Percentiles rank a stretch among this genome's conserved stretches.
Conservation (phyloP, 2,888 invertebrate genomes). For the Bombylius discolor region DNA sequence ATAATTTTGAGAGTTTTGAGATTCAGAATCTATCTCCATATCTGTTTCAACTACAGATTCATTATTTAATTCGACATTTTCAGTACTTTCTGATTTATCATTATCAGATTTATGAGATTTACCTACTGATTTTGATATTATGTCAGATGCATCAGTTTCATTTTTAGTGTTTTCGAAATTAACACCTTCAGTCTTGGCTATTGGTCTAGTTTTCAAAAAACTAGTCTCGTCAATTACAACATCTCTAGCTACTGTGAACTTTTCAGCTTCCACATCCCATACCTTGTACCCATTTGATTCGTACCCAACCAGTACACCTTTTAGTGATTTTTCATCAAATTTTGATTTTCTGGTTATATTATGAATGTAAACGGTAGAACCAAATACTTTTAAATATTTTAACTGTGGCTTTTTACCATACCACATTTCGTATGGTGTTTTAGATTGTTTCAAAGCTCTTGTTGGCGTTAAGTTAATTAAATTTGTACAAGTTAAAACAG, state of each 20-base stretch:
- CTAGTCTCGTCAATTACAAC: constrained; percentile 25
- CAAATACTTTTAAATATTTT: constrained; percentile 24
- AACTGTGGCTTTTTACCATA: constrained; percentile 25
- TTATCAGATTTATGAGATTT: not conserved
- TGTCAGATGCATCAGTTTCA: constrained; percentile 1
- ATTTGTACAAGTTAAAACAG: constrained; percentile 26
- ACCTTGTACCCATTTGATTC: constrained; percentile 27
- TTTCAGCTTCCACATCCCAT: constrained; percentile 21
- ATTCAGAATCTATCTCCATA: not conserved
- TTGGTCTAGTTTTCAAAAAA: constrained; percentile 15
- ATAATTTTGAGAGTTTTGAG: not conserved
- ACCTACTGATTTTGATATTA: constrained; percentile 1
- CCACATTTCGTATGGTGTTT: constrained; percentile 32
- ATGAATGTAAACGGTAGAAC: constrained; percentile 23
- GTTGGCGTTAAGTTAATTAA: constrained; percentile 28
- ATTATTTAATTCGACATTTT: not conserved
- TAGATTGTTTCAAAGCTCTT: constrained; percentile 20
- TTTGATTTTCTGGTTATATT: constrained; percentile 21
- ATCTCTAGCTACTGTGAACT: constrained; percentile 23
- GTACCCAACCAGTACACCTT: constrained; percentile 25
- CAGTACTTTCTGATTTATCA: not conserved
- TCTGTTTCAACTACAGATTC: not conserved
- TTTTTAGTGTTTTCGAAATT: not conserved
- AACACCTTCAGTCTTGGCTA: not conserved
- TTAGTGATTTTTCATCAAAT: constrained; percentile 25